Conservation (phyloP, 37 sponge, comb jelly and placozoan genomes). For the Agelas oroides region DNA sequence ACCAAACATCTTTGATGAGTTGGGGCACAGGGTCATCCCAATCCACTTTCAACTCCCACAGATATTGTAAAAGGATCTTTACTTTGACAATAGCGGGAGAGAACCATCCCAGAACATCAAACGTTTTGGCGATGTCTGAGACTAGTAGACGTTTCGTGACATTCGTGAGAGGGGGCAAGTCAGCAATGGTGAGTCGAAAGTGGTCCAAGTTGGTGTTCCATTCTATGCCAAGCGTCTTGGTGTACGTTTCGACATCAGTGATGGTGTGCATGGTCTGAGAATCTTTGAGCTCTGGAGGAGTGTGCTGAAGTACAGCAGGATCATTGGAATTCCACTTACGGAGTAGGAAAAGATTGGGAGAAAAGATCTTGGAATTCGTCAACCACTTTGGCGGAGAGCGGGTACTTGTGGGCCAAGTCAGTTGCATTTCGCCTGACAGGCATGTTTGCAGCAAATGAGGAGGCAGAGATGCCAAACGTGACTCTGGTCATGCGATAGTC, state of each 20-base stretch:
- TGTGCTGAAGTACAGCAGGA: slow-evolving; percentile 3
- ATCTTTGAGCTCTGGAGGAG: slow-evolving; percentile 17
- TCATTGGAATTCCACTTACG: slow-evolving; percentile 39
- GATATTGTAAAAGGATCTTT: slow-evolving; percentile 20
- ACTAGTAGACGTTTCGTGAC: slow-evolving; percentile 23
- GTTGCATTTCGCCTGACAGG: too few species aligned
- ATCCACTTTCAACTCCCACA: slow-evolving; percentile 22
- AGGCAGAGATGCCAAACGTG: too few species aligned
- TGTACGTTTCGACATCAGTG: slow-evolving; percentile 5
- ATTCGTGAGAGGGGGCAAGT: not conserved
- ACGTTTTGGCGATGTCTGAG: slow-evolving; percentile 24
- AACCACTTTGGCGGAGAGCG: too few species aligned
- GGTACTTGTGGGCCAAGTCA: too few species aligned
- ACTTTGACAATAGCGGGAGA: slow-evolving; percentile 27
- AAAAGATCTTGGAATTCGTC: slow-evolving; percentile 22
- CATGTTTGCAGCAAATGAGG: too few species aligned
- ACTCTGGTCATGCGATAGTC: too few species aligned
- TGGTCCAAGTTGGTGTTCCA: slow-evolving; percentile 26
- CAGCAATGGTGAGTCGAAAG: slow-evolving; percentile 18
- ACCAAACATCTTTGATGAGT: not conserved
- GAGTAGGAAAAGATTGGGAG: not conserved
- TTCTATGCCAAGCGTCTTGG: slow-evolving; percentile 30
- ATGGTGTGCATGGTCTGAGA: not conserved
- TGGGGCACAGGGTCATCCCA: slow-evolving; percentile 26
- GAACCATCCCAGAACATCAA: slow-evolving; percentile 38